phyloP scores from a whole-genome alignment of 2,888 invertebrate species.

The Nematopogon swammerdamellus region DNA sequence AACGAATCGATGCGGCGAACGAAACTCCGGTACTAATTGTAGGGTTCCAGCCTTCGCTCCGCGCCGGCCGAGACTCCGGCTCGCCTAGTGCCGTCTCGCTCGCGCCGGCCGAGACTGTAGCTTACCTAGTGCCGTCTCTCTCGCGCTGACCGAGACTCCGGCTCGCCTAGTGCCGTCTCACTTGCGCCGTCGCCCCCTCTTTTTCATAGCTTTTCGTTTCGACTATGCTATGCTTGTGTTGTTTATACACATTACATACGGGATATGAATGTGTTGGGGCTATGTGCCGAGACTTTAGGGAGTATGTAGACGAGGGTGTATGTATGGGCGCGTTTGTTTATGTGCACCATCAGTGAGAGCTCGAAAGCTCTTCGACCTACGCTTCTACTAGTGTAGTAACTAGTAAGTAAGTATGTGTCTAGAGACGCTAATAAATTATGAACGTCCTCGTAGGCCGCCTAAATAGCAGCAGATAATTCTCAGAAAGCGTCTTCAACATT shows the following conservation, averaged over 20 bases:
- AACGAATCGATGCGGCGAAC: constrained; percentile 54
- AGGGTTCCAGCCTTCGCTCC: constrained; percentile 36
- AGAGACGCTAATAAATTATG: too few species aligned
- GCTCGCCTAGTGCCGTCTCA: constrained; percentile 22
- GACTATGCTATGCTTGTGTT: not conserved
- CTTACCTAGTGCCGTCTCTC: constrained; percentile 26
- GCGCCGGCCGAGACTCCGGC: constrained; percentile 16
- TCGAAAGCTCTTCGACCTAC: too few species aligned
- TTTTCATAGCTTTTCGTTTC: not conserved
- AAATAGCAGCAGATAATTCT: too few species aligned
- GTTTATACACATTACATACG: not conserved
- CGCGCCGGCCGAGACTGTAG: too few species aligned
- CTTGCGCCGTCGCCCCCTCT: constrained; percentile 13
- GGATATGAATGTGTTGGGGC: not conserved
- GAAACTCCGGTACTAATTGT: constrained; percentile 56
- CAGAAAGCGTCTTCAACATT: too few species aligned
- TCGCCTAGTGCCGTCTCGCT: constrained; percentile 24
- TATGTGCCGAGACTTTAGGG: not conserved
- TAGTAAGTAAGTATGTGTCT: too few species aligned
- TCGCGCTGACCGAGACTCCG: constrained; percentile 17
- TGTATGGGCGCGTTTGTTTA: not conserved
- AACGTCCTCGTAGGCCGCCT: too few species aligned
- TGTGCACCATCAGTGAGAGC: not conserved
- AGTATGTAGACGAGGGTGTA: not conserved
- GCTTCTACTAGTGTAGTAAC: too few species aligned